phyloP scores from a whole-genome alignment of 2,113 vertebrate genomes.

The Eulacestoma nigropectus region DNA sequence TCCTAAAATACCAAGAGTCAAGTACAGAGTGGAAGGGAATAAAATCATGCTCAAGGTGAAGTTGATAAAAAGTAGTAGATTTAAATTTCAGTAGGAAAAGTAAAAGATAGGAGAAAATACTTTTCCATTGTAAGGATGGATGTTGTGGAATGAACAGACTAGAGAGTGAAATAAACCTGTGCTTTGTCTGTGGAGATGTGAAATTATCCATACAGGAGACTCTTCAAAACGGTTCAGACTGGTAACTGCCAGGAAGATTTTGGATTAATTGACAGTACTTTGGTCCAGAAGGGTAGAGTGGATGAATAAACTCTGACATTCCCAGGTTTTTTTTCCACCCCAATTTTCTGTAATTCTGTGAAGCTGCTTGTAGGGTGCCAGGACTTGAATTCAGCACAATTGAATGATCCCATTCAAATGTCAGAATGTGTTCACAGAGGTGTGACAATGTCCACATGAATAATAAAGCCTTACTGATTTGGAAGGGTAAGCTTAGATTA shows the following conservation, averaged over 20 bases:
- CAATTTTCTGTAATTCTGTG: not conserved
- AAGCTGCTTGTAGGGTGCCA: not conserved
- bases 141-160: not conserved
- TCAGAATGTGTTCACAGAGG: not conserved
- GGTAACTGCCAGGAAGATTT: not conserved
- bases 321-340: not conserved
- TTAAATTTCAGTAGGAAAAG: not conserved
- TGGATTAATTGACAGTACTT: not conserved
- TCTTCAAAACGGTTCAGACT: not conserved
- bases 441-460: not conserved
- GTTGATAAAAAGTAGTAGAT: accelerated
- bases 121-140: not conserved
- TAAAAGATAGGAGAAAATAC: not conserved
- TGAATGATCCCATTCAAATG: not conserved
- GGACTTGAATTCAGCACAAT: not conserved
- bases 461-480: not conserved
- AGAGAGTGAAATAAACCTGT: not conserved
- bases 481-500: not conserved
- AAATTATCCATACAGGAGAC: not conserved
- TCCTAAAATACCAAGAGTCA: not conserved
- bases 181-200: not conserved
- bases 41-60: not conserved
- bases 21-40: not conserved
- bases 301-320: not conserved
- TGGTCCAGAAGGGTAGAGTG: not conserved